Conservation (phyloP, 2,797 vertebrate genomes). For the Argentina silus region DNA sequence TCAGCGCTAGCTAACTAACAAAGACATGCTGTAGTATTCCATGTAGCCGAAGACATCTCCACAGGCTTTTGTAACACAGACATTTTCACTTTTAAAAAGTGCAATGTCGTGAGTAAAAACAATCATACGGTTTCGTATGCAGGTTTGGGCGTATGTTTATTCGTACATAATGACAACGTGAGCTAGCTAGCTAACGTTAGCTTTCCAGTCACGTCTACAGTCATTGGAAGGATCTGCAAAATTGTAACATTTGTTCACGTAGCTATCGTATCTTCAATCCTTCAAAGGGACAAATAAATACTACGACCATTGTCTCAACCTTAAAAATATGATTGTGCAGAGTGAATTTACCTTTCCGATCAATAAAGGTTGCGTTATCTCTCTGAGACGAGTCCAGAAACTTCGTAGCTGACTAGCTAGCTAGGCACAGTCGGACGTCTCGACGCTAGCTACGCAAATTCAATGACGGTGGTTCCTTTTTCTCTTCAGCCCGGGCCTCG, state of each 20-base stretch:
- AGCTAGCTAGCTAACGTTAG: not conserved
- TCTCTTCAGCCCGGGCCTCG: not conserved
- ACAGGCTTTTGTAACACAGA: no score
- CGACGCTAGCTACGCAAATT: slow-evolving; percentile 42
- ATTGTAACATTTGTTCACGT: slow-evolving; percentile 16
- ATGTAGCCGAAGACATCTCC: no score
- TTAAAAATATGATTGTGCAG: not conserved
- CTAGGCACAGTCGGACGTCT: slow-evolving; percentile 24
- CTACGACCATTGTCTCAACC: not conserved
- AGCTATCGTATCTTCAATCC: not conserved
- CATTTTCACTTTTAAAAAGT: not conserved
- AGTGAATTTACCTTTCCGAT: slow-evolving; percentile 26
- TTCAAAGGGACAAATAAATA: not conserved
- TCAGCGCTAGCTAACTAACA: no score
- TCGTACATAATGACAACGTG: not conserved
- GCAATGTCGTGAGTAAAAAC: not conserved
- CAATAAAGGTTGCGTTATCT: slow-evolving; percentile 12
- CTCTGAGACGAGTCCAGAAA: slow-evolving; percentile 46
- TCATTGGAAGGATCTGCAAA: not conserved
- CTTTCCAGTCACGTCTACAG: slow-evolving; percentile 1
- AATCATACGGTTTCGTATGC: not conserved
- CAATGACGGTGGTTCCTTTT: slow-evolving; percentile 17
- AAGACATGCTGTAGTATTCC: no score
- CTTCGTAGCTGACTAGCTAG: slow-evolving; percentile 36
- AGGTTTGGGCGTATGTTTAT: not conserved